These are phyloP conservation scores for Ambastaia sidthimunki DNA, from an alignment of 2,797 vertebrate genomes.

Conservation along the genomic window DNA sequence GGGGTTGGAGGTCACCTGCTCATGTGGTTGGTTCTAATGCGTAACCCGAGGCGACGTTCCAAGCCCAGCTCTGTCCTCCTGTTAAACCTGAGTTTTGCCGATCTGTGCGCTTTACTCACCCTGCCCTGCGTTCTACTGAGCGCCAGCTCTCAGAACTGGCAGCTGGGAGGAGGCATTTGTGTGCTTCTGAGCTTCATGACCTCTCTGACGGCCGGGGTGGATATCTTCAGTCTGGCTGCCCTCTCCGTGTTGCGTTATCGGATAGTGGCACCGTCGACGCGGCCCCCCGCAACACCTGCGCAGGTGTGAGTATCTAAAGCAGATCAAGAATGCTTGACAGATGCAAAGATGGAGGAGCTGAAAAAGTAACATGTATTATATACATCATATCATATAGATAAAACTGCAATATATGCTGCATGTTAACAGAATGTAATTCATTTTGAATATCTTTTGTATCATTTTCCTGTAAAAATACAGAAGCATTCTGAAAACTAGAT, in stretches of 20 bases:
- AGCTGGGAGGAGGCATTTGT: conserved; percentile 69
- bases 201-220: conserved; percentile 72
- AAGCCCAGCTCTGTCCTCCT: conserved; percentile 74
- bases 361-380: background rate
- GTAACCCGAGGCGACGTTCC: conserved; percentile 68
- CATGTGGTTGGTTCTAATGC: conserved; percentile 73
- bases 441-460: too few species aligned
- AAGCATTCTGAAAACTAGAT: background rate
- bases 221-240: conserved; percentile 75
- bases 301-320: conserved; percentile 69
- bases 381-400: background rate
- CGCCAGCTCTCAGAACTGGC: conserved; percentile 73
- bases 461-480: background rate
- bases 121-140: conserved; percentile 72
- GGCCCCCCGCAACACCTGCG: conserved; percentile 56
- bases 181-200: conserved; percentile 75
- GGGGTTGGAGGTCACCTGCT: conserved; percentile 74
- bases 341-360: background rate
- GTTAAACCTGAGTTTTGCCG: conserved; percentile 76
- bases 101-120: conserved; percentile 73
- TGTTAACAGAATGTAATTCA: background rate
- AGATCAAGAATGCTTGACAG: background rate
- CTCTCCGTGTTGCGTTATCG: conserved; percentile 72
- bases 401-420: background rate
- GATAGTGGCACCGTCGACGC: conserved; percentile 66